Evolutionary conservation across 1,140 invertebrate species (phyloP), one percentile per base, ranked within the genome.

Genomic region (Rhagoletis zephyria): DNA sequence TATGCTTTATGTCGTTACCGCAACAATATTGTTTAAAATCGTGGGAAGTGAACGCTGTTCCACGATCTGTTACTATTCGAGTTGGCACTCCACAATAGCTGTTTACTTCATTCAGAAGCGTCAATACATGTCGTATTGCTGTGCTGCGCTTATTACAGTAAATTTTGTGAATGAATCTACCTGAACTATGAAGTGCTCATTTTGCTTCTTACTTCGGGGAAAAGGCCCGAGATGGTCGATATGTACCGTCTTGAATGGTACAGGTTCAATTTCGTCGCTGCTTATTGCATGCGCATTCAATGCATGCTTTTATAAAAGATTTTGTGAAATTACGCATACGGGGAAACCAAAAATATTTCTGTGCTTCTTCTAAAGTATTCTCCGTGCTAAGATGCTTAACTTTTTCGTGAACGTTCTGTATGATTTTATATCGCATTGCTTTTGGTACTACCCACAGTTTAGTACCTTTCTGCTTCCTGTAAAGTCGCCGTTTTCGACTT

Each of bases 41-140:
- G 30, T 90, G 89, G 0, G 90, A 88, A 0, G 90, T 91, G 85
- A 93, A 93, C 9, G 89, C 87, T 45, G 89, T 90, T 9, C 92
- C 92, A 86, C 90, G 77, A 60, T 94, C 93, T 0, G 88, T 89
- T 2, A 93, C 89, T 48, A 94, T 90, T 12, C 90, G 60, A 10
- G 65, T 86, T 0, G 91, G 89, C 9, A 61, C 60, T 10, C 88
- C 88, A 19, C 60, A 63, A 40, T 85, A 86, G n/a, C 45, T 77
- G 4, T 14, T 67, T 4, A 88, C 40, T 56, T 88, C 86, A 10
- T 87, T 19, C 1, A 88, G 45, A 14, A 87, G 1, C 67, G 65
- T 64, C 63, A 90, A 42, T 42, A 88, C 70, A 81, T 87, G 87
- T 86, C 87, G 87, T 1, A 89, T 89, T 85, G 90, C 89, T 56